Conservation (phyloP, 1,140 invertebrate genomes). For the Drosophila elegans region DNA sequence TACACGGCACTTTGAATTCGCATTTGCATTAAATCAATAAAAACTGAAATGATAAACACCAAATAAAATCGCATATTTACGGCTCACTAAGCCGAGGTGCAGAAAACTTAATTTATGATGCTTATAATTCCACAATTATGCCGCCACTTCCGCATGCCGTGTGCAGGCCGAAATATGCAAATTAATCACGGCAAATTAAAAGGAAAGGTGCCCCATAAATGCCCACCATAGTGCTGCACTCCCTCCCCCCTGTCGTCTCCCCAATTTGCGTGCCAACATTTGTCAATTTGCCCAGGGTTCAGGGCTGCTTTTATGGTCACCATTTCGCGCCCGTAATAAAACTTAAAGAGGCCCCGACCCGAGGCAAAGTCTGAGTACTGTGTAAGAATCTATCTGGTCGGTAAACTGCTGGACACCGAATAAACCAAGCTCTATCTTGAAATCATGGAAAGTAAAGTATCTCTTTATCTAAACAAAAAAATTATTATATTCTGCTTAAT, state of each 20-base stretch:
- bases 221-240: conserved; percentile 28
- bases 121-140: conserved; percentile 70
- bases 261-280: conserved; percentile 35
- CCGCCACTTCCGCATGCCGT: conserved; percentile 64
- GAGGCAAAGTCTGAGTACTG: not conserved
- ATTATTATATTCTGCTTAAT: not conserved
- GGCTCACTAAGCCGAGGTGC: conserved; percentile 48
- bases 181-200: conserved; percentile 73
- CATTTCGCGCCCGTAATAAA: conserved; percentile 47
- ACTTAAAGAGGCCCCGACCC: conserved; percentile 22
- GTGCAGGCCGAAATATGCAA: conserved; percentile 48
- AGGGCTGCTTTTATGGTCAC: conserved; percentile 53
- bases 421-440: not conserved
- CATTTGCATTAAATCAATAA: conserved; percentile 65
- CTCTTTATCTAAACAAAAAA: too few species aligned
- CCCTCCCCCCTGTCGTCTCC: not conserved
- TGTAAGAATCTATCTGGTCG: not conserved
- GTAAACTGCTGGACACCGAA: not conserved
- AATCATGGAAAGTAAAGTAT: not conserved
- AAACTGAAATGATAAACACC: conserved; percentile 67
- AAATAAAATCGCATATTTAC: conserved; percentile 79
- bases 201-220: conserved; percentile 44
- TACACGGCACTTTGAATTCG: conserved; percentile 45
- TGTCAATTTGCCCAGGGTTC: conserved; percentile 64
- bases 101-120: conserved; percentile 73